Percentiles rank a stretch among this genome's conserved stretches.
phyloP scores from a whole-genome alignment of 2,888 invertebrate species.

The Xanthostigma xanthostigma region DNA sequence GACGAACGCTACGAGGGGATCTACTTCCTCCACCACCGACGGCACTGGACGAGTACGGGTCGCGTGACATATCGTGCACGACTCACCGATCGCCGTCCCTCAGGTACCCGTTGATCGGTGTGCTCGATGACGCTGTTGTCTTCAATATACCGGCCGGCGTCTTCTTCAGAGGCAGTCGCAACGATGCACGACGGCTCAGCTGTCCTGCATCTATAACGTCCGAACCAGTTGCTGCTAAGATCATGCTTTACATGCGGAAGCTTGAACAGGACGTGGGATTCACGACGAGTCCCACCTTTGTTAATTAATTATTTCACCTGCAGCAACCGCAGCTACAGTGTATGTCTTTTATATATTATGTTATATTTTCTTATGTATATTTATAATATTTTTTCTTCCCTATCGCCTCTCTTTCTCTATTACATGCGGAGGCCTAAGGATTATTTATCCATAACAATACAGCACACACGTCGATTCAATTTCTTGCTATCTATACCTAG shows the following conservation, averaged over 20 bases:
- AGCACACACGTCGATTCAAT: no score
- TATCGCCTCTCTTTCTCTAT: slow-evolving; percentile 1
- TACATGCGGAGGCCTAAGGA: neutral
- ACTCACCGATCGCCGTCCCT: slow-evolving; percentile 5
- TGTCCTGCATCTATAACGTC: neutral
- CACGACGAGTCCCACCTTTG: no score
- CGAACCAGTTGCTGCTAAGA: neutral
- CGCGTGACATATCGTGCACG: slow-evolving; percentile 37
- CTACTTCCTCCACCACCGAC: slow-evolving; percentile 42
- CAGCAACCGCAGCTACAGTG: neutral
- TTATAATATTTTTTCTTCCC: neutral
- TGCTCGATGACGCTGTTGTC: slow-evolving; percentile 1
- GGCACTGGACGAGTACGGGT: slow-evolving; percentile 34
- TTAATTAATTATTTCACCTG: no score
- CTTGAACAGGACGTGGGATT: neutral
- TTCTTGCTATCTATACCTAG: no score
- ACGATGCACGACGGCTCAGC: neutral
- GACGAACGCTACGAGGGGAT: slow-evolving; percentile 53
- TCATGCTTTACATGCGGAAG: neutral
- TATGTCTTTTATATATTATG: slow-evolving; percentile 1
- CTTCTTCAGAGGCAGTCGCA: no score
- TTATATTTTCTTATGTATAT: neutral
- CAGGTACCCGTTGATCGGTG: slow-evolving; percentile 3
- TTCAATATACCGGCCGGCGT: neutral
- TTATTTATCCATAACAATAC: no score